Evolutionary conservation across 2,113 vertebrate species (phyloP), one percentile per base, ranked within the genome.

Genomic region (Butorides virescens): DNA sequence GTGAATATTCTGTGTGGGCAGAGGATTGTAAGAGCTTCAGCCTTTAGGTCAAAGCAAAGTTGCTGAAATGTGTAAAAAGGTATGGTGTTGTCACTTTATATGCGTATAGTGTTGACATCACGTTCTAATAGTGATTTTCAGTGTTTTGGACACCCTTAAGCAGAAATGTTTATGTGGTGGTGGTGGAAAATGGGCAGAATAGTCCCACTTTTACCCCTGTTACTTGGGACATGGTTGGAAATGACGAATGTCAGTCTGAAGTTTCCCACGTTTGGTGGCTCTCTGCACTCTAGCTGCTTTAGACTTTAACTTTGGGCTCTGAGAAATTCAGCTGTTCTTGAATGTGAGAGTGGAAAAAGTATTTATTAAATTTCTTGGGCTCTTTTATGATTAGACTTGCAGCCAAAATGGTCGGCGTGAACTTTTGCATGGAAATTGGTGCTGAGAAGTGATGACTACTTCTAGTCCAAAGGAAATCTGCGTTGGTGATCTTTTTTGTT

Each of bases 61-160:
- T 81, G 47, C 47, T 71, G 39, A 49, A 77, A 56, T 3, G 2
- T 19, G 9, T 52, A 21, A 71, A 25, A 50, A 62, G 36, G 49
- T 21, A 8, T 8, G 5, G 14, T 1, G 3, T 21, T 70, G 62
- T 47, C 39, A 7, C 27, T 67, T 78, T 9, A 1, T 49, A 2
- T 0, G 0, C 2, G 0, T 19, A 1, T 34, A 15, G 21, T 29
- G 42, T 62, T 84, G 61, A 46, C 30, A 15, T 29, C 20, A 6
- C 12, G 5, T 61, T 50, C 58, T 23, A 29, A 4, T 59, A 37
- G 42, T 44, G 32, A 34, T 59, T 55, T 15, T 39, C 39, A 25
- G 16, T 37, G 25, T 30, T 59, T 75, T 62, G 32, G 37, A 7
- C 49, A 37, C 34, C 19, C 16, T 56, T 68, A 78, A 58, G 62